Evolutionary conservation across 23 tunicate species (phyloP), one percentile per base, ranked within the genome.

Genomic region (Ascidia mentula): DNA sequence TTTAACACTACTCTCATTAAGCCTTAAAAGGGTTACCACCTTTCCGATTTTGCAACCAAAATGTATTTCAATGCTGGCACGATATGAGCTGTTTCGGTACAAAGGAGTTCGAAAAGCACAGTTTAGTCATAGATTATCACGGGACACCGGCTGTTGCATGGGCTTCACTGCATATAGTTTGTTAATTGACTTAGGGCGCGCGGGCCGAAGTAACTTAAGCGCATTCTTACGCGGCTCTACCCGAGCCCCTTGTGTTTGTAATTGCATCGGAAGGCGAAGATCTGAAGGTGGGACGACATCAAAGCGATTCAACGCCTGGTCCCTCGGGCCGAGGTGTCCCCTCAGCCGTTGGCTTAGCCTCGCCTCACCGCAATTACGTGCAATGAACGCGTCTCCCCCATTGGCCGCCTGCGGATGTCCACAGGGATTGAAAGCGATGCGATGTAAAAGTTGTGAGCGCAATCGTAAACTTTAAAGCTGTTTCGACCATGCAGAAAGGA

Each of bases 291-390:
- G 65, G 65, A 53, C 65, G 65, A 53, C 65, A 53, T 53, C 65
- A 53, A 53, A 53, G 65, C 65, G 65, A 53, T 3, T 53, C 28
- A 53, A 26, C 28, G 28, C 65, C 22, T 53, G 4, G 4, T 28
- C 65, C 65, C 13, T 3, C 28, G 65, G 28, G 24, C 28, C 65
- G 24, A 28, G 22, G 65, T 53, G 65, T 53, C 65, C 65, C 65
- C 65, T 53, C 65, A 53, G 65, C 65, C 65, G 65, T 28, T 53
- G 65, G 65, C 65, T 53, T 53, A 53, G 65, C 65, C 65, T 53
- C 65, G 65, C 65, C 1, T 53, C 65, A 9, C 65, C 65, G 65
- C 65, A 53, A 53, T 53, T 53, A 53, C 65, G 65, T 53, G 65
- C 65, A 53, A 53, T 53, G 24, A 53, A 26, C 65, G 28, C 24